These are phyloP conservation scores for Nomada ferruginata DNA, from an alignment of 2,888 invertebrate species.

Conservation along the genomic window DNA sequence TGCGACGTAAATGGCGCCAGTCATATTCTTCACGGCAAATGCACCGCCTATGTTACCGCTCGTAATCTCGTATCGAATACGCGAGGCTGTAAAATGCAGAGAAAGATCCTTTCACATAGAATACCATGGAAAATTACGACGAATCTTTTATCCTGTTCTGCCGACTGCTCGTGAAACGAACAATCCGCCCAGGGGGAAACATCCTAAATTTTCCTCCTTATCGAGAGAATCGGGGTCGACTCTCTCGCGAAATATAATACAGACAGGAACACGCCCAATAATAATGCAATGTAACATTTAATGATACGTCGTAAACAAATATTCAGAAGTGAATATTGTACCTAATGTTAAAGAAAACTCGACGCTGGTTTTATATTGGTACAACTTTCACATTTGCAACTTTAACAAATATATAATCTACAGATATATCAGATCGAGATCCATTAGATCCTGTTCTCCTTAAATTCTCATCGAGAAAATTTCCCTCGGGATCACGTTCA, in stretches of 20 bases:
- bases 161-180: neutral
- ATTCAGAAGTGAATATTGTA: no score
- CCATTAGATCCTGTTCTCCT: neutral
- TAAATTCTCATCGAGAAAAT: constrained; percentile 19
- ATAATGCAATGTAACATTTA: neutral
- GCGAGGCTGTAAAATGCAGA: constrained; percentile 90
- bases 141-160: neutral
- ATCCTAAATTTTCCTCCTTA: neutral
- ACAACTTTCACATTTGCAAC: no score
- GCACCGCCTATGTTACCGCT: constrained; percentile 99
- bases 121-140: neutral
- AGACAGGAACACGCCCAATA: neutral
- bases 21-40: constrained; percentile 99
- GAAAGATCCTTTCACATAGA: constrained; percentile 39
- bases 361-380: no score
- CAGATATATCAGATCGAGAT: neutral
- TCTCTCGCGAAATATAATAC: neutral
- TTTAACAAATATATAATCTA: no score
- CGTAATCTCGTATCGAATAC: constrained; percentile 99
- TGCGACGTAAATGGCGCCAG: constrained; percentile 98
- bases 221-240: neutral
- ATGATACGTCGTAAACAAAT: no score
- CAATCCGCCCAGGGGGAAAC: neutral
- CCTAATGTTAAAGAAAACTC: no score
- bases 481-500: constrained; percentile 5